Evolutionary conservation across 1,140 invertebrate species (phyloP).

Genomic region (Diplogasteroides magnus): DNA sequence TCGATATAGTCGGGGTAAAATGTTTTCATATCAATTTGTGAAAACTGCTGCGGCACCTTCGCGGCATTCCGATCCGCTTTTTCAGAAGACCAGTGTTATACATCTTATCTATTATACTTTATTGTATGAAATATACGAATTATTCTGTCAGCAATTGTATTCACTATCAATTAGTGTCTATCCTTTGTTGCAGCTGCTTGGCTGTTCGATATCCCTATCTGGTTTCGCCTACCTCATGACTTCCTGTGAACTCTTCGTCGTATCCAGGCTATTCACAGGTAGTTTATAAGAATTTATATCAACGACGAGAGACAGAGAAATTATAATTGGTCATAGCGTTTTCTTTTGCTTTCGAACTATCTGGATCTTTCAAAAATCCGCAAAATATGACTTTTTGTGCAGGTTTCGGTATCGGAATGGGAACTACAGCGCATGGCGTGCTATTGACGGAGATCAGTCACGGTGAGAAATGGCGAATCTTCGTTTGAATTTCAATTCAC

Average conservation of each 20-base stretch:
- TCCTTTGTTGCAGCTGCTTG: conserved; percentile 1
- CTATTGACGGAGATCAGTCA: conserved; percentile 26
- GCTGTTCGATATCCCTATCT: neutral
- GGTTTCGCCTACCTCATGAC: conserved; percentile 1
- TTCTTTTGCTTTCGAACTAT: too few species aligned
- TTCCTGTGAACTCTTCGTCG: conserved; percentile 14
- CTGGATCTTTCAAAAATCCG: too few species aligned
- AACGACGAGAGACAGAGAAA: neutral
- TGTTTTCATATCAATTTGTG: too few species aligned
- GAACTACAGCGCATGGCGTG: conserved; percentile 27
- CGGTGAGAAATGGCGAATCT: conserved; percentile 2
- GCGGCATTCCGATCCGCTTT: too few species aligned
- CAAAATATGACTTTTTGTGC: neutral
- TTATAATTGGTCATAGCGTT: too few species aligned
- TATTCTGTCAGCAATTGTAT: conserved; percentile 3
- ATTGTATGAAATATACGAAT: too few species aligned
- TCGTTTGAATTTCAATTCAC: neutral
- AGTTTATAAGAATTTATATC: too few species aligned
- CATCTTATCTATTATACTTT: too few species aligned
- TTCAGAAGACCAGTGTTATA: too few species aligned
- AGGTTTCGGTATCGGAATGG: conserved; percentile 28
- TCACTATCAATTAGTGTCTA: conserved; percentile 1
- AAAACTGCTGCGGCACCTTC: too few species aligned
- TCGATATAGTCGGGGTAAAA: too few species aligned
- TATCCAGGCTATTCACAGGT: conserved; percentile 17